phyloP scores from a whole-genome alignment of 2,113 vertebrate genomes.

The Equus przewalskii region DNA sequence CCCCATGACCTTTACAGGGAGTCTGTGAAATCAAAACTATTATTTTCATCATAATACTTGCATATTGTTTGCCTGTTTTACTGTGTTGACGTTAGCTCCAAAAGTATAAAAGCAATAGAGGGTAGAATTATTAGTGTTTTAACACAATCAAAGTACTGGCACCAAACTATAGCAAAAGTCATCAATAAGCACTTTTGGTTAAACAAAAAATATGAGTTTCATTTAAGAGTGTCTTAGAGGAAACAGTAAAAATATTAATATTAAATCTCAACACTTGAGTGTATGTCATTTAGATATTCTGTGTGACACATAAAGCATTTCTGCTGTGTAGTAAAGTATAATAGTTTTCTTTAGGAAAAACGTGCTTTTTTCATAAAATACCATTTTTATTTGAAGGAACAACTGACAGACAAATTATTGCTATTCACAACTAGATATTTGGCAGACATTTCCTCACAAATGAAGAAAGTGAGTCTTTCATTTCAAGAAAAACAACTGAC shows the following conservation, averaged over 20 bases:
- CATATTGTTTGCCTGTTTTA: not conserved
- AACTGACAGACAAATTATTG: conserved; percentile 28
- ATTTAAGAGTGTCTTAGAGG: not conserved
- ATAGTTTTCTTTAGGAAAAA: not conserved
- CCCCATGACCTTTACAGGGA: not conserved
- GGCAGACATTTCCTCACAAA: conserved; percentile 51
- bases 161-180: not conserved
- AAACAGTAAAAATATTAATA: conserved; percentile 56
- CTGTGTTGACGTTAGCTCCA: not conserved
- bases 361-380: not conserved
- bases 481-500: conserved; percentile 21
- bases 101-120: not conserved
- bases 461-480: conserved; percentile 40
- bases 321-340: not conserved
- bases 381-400: conserved; percentile 30
- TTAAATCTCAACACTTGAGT: not conserved
- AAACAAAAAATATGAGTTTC: not conserved
- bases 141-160: not conserved
- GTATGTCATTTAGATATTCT: not conserved
- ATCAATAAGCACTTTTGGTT: not conserved
- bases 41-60: not conserved
- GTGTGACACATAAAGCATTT: not conserved
- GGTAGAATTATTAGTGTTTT: not conserved
- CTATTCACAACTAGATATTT: not conserved
- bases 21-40: not conserved